A percentile compares a stretch with the other conserved stretches of the same genome.
phyloP scores from a whole-genome alignment of 2,113 vertebrate genomes.

The Mobula birostris region DNA sequence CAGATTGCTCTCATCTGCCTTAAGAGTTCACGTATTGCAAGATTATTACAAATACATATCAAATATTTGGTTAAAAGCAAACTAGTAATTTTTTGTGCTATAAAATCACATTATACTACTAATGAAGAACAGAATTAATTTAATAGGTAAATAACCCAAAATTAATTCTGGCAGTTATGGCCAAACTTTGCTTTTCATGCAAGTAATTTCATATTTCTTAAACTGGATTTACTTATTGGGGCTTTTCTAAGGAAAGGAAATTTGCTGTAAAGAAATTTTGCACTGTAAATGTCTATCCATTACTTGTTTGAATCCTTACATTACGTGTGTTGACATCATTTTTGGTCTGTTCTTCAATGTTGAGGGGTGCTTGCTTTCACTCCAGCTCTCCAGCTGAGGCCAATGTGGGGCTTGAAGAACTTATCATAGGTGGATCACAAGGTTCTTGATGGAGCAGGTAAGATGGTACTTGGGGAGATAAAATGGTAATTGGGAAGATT shows the following conservation, averaged over 20 bases:
- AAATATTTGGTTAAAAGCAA: constrained; percentile 22
- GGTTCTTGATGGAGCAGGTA: too few species aligned
- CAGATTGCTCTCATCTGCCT: constrained; percentile 4
- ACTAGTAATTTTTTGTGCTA: neutral
- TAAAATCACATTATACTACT: constrained; percentile 4
- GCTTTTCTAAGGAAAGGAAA: neutral
- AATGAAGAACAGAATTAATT: neutral
- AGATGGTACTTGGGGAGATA: too few species aligned
- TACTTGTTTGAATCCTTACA: neutral
- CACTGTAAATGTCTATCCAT: neutral
- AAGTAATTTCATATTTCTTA: neutral
- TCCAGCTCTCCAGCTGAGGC: too few species aligned
- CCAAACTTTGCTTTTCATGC: neutral
- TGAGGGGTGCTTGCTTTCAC: too few species aligned
- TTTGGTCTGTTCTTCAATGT: too few species aligned
- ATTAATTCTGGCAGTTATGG: neutral
- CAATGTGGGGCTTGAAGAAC: too few species aligned
- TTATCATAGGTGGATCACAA: too few species aligned
- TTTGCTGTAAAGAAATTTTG: neutral
- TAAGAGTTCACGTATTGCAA: neutral
- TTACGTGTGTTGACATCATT: neutral
- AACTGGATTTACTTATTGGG: neutral
- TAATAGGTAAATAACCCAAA: constrained; percentile 17
- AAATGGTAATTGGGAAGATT: too few species aligned
- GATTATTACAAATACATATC: neutral